Percentiles rank a stretch among this genome's conserved stretches.
phyloP scores from a whole-genome alignment of 1,140 invertebrate genomes.

The Cydia splendana region DNA sequence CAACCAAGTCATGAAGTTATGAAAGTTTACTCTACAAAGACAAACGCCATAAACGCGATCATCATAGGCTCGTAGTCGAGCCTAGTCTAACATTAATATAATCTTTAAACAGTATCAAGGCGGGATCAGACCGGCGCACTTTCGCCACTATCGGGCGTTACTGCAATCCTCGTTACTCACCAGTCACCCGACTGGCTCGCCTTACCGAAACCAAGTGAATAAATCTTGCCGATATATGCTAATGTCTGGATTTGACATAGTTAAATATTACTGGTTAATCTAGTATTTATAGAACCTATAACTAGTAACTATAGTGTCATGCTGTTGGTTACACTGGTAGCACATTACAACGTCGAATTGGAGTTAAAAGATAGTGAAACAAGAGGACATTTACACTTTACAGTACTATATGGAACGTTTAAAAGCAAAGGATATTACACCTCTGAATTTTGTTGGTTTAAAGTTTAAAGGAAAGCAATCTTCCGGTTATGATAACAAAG shows the following conservation, averaged over 20 bases:
- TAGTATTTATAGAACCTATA: neutral
- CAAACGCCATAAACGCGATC: no score
- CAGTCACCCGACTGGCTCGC: slow-evolving; percentile 1
- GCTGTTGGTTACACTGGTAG: no score
- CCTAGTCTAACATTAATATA: neutral
- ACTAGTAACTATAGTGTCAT: neutral
- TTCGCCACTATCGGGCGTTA: slow-evolving; percentile 16
- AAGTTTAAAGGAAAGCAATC: no score
- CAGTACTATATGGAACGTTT: no score
- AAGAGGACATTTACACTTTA: no score
- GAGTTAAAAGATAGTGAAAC: no score
- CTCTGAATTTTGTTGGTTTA: no score
- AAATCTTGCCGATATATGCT: slow-evolving; percentile 6
- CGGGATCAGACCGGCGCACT: neutral
- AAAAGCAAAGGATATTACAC: no score
- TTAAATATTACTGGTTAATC: neutral
- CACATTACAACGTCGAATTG: no score
- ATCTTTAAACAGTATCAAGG: slow-evolving; percentile 1
- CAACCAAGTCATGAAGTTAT: no score
- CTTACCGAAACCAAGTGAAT: neutral
- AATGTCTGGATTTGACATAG: neutral
- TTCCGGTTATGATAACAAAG: no score
- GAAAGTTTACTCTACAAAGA: no score
- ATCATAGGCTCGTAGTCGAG: neutral
- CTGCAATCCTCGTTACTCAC: slow-evolving; percentile 7